Evolutionary conservation across 2,113 vertebrate genomes (phyloP).

Genomic region (Rousettus leschenaultii): DNA sequence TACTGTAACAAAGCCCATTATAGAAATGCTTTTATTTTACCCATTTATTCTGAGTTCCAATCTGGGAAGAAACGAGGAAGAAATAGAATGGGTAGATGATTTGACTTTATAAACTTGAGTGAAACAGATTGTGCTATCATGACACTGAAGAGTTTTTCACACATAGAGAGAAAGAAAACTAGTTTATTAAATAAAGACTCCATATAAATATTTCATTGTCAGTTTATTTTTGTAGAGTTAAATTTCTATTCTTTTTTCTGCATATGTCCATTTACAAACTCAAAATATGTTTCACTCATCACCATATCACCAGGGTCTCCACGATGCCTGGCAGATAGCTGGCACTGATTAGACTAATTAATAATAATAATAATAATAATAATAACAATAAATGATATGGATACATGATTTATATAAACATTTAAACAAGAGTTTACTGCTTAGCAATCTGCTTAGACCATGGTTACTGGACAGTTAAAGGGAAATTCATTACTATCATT

Average conservation of each 20-base stretch:
- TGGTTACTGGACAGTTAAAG: background rate
- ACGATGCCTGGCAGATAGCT: background rate
- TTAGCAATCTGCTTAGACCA: background rate
- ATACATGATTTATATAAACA: background rate
- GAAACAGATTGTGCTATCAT: background rate
- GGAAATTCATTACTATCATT: background rate
- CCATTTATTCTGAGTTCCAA: background rate
- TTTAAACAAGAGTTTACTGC: background rate
- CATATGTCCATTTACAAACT: background rate
- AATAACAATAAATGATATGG: background rate
- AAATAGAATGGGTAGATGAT: background rate
- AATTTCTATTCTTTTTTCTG: background rate
- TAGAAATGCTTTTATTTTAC: background rate
- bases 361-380: too few relatives aligned
- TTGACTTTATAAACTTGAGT: background rate
- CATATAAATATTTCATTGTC: background rate
- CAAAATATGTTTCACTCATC: background rate
- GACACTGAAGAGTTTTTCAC: background rate
- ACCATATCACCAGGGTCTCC: background rate
- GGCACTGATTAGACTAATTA: background rate
- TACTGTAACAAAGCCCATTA: background rate
- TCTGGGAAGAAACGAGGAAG: background rate
- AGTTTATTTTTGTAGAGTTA: background rate
- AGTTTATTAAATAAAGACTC: background rate
- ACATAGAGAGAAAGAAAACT: background rate